Base-by-base conservation (phyloP, 2,888 invertebrate species). In the Lepidonotus clava region DNA sequence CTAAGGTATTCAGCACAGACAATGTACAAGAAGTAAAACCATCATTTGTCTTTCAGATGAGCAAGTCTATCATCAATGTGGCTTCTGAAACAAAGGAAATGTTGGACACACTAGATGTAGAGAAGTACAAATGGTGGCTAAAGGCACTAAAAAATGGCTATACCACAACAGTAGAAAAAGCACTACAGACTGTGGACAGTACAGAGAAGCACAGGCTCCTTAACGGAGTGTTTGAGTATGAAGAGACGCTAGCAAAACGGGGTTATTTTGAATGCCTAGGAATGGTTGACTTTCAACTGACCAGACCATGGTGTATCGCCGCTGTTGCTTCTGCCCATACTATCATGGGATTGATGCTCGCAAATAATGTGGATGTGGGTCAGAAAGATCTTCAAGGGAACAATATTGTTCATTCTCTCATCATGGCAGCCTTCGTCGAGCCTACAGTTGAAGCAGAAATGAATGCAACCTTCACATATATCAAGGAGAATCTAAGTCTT, bases 221-320 rank as follows among this genome's bases (percentile, higher is more conserved):
- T 5, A 18, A 80, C 18, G 80, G 80, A 0, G 46, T 24, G 14
- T 80, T 80, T 32, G n/a, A 24, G 1, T 80, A 46, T 24, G 24
- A 11, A 8, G 24, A 41, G 28, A 40, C 11, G 1, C 6, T 28
- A 6, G 24, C 8, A 8, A 1, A 51, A 24, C 28, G 41, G 28
- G 0, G 46, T 32, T 28, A 46, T 2, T 32, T 11, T 8, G 24
- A 28, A 5, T 14, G n/a, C 1, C 32, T 46, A 21, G 28, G 28
- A 8, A 14, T 41, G 0, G 32, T 80, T 1, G 80, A 80, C 28
- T 80, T 80, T 24, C 24, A 51, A 1, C 18, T 80, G 32, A 80
- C 80, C 6, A 18, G 51, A 1, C 80, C 80, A n/a, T 80, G 80
- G 80, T 80, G 46, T 32, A 28, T 80, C 11, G 80, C 80, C 24